These are phyloP conservation scores for Bombus terrestris DNA, from an alignment of 1,140 invertebrate species.

Conservation along the genomic window DNA sequence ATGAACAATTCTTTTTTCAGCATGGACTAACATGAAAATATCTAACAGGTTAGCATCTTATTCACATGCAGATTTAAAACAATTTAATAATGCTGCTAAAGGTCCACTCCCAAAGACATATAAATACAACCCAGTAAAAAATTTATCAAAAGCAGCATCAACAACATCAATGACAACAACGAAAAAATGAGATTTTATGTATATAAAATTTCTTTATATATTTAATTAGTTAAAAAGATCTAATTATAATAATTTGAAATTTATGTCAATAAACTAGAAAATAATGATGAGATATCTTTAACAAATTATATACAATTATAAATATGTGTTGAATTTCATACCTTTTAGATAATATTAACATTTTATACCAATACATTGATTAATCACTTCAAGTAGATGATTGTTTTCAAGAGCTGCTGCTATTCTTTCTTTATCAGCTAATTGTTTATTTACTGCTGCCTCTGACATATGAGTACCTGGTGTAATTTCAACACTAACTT, in stretches of 20 bases:
- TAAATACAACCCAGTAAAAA: slow-evolving; percentile 88
- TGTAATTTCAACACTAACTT: slow-evolving; percentile 95
- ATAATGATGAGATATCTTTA: neutral
- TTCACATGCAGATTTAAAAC: slow-evolving; percentile 88
- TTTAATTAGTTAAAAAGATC: neutral
- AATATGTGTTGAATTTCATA: too few species aligned
- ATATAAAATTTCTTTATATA: neutral
- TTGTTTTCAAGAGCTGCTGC: slow-evolving; percentile 98
- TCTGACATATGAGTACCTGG: slow-evolving; percentile 97
- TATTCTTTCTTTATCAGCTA: slow-evolving; percentile 98
- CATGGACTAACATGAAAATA: slow-evolving; percentile 93
- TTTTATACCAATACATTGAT: slow-evolving; percentile 89
- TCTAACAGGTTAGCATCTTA: slow-evolving; percentile 90
- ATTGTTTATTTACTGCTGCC: slow-evolving; percentile 97
- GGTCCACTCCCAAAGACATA: slow-evolving; percentile 94
- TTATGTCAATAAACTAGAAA: slow-evolving; percentile 22
- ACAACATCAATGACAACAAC: neutral
- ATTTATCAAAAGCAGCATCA: slow-evolving; percentile 81
- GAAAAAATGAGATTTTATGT: slow-evolving; percentile 15
- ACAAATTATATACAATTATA: neutral
- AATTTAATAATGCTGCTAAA: slow-evolving; percentile 92
- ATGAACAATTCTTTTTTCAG: slow-evolving; percentile 79
- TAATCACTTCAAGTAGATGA: slow-evolving; percentile 95
- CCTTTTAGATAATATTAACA: neutral
- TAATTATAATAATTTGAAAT: neutral